Evolutionary conservation across 2,888 invertebrate genomes (phyloP).

Genomic region (Drosophila meridiana): DNA sequence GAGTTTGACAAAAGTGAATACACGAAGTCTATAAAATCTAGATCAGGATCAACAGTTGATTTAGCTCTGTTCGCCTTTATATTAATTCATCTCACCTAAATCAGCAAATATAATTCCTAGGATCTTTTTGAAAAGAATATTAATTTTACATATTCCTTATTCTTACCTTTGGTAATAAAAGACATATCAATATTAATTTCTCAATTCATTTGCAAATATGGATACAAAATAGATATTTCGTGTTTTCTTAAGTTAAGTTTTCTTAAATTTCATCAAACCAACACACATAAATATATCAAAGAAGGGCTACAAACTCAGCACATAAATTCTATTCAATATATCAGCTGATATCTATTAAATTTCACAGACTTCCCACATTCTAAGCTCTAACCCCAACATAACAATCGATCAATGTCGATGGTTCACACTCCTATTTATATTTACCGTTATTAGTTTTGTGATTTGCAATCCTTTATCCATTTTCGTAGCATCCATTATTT

Average conservation of each 20-base stretch:
- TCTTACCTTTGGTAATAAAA: too few species aligned
- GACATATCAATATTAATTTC: too few species aligned
- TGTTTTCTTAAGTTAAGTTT: too few species aligned
- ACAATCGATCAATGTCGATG: background rate
- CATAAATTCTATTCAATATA: too few species aligned
- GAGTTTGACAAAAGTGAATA: background rate
- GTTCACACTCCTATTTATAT: slow-evolving; percentile 37
- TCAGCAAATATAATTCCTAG: too few species aligned
- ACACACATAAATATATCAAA: background rate
- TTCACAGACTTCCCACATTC: background rate
- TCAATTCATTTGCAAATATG: too few species aligned
- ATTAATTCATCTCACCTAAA: background rate
- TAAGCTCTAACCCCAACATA: background rate
- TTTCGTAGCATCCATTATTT: slow-evolving; percentile 71
- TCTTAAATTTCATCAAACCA: too few species aligned
- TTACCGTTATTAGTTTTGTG: slow-evolving; percentile 79
- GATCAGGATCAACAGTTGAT: background rate
- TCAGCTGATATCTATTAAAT: background rate
- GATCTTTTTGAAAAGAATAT: too few species aligned
- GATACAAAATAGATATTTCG: too few species aligned
- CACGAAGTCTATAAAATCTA: background rate
- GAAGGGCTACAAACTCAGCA: background rate
- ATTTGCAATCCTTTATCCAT: slow-evolving; percentile 77
- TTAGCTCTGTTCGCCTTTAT: background rate
- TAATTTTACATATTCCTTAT: too few species aligned